Base-by-base conservation (phyloP, 2,888 invertebrate species). In the Pristionchus maxplancki region DNA sequence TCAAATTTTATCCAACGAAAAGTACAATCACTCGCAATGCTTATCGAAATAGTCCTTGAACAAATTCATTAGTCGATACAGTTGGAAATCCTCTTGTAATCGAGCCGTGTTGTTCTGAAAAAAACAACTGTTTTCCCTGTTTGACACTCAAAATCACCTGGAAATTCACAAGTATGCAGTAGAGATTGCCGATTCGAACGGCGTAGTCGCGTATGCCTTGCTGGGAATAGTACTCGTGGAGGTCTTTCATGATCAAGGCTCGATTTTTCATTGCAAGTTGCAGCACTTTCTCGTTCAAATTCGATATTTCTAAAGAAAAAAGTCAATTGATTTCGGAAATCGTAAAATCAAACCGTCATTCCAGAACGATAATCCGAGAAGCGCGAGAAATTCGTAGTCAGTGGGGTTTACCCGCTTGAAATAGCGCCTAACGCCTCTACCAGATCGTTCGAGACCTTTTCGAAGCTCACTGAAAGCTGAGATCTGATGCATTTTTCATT, bases 11-110 rank as follows among this genome's bases (percentile, higher is more conserved):
- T 24, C n/a, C 58, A 20, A n/a, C 1, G 9, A 50, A 4, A 24
- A n/a, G 58, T 31, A 13, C 13, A 28, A 13, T 64, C 64, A 64
- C 11, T 64, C 64, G 31, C 64, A 64, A 64, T 64, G 11, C 31
- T 64, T 64, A 64, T 74, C 71, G 40, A 40, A 40, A 74, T 37
- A 74, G n/a, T 74, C 71, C 24, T 74, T 74, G 71, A 74, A 74
- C 24, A 74, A 20, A 24, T 40, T 40, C 40, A 37, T 37, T 1
- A 74, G 71, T 20, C 40, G 37, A 74, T 40, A 74, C 20, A 74
- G 40, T 74, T 74, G 71, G 9, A 74, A 74, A 31, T 74, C 71
- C 40, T 74, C 71, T 37, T 31, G 40, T 20, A 40, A 31, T 40
- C 31, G 6, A 1, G 31, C 24, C 1, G 20, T 11, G 24, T 74